Base-by-base conservation (phyloP, 2,888 invertebrate genomes). In the Heliconius ismenius region DNA sequence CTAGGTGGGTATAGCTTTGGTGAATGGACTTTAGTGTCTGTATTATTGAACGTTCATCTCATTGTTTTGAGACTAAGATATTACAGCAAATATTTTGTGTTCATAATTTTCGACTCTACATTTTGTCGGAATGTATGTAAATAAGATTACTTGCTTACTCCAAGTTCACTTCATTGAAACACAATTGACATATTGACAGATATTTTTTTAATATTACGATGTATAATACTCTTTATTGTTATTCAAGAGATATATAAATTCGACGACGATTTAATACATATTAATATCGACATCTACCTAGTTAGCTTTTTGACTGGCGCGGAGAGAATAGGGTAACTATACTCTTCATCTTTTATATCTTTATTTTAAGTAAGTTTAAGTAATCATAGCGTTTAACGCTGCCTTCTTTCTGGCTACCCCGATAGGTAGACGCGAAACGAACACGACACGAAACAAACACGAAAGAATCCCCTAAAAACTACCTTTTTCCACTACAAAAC, bases 1-100 rank as follows among this genome's bases (percentile, higher is more conserved):
- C 58, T 78, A 43, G 76, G 72, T 60, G 43, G 28, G 39, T 72
- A 72, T 76, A 63, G 64, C 39, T 76, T 64, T 43, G 39, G 58
- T 65, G 58, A 39, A 73, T 65, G 26, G 58, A 60, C 65, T 76
- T 75, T 70, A 63, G 70, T 65, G 74, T 43, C 60, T 68, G 28
- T 75, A 21, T 28, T 63, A 60, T 75, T 24, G 24, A n/a, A 36
- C 24, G n/a, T 68, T 7, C 26, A n/a, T 43, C n/a, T 49, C 36
- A 18, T 43, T 62, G 39, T 60, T 73, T 9, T 32, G 21, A 64
- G 65, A 73, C n/a, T 1, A 74, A 18, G 11, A 13, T 64, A 64
- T 72, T 21, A 28, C 21, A 18, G 26, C 13, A n/a, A 39, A 68
- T 43, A 6, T 21, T 18, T 43, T 68, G 13, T 21, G 43, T 43